A percentile compares a stretch with the other conserved stretches of the same genome.
These are phyloP conservation scores for Bombus pascuorum DNA, from an alignment of 1,140 invertebrate genomes.

Conservation along the genomic window DNA sequence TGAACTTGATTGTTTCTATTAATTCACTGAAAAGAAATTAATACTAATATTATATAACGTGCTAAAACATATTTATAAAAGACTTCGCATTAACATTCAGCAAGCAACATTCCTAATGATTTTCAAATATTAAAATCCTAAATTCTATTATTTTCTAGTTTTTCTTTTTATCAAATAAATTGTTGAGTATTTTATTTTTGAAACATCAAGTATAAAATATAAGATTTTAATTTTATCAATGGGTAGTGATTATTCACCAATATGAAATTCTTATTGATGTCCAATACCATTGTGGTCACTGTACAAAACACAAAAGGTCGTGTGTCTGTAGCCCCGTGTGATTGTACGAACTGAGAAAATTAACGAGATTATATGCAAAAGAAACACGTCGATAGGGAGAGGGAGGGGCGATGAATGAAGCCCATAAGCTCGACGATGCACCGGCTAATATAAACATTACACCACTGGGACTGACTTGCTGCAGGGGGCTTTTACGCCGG, in stretches of 20 bases:
- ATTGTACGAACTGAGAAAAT: slow-evolving; percentile 75
- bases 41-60: no score
- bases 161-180: no score
- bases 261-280: neutral
- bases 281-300: neutral
- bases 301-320: slow-evolving; percentile 46
- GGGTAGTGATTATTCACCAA: neutral
- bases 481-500: slow-evolving; percentile 61
- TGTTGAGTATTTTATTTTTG: neutral
- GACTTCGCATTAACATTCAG: neutral
- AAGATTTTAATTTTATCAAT: neutral
- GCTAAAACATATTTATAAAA: neutral
- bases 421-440: slow-evolving; percentile 64
- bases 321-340: slow-evolving; percentile 73
- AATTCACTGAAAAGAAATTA: neutral
- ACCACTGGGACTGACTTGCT: slow-evolving; percentile 64
- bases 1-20: neutral
- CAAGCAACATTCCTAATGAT: neutral
- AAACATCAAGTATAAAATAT: neutral
- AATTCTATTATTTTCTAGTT: neutral
- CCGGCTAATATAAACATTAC: slow-evolving; percentile 79
- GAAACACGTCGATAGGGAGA: slow-evolving; percentile 33
- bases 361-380: slow-evolving; percentile 65
- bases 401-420: neutral
- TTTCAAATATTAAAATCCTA: neutral